Base-by-base conservation (phyloP, 2,113 vertebrate genomes). In the Scomber scombrus region DNA sequence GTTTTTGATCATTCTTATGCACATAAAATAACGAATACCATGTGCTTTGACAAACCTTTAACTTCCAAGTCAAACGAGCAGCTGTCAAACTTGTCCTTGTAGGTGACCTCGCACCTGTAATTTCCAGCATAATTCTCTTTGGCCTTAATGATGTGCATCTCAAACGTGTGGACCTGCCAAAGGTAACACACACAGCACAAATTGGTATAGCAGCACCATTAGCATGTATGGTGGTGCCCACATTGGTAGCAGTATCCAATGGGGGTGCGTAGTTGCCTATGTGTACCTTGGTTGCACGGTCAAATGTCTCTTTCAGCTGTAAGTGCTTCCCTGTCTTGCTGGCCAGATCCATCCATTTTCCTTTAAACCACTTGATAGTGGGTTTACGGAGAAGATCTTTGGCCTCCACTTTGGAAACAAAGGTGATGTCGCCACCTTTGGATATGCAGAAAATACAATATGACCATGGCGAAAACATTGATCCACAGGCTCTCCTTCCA, bases 341-440 rank as follows among this genome's bases (percentile, higher is more conserved):
- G 81, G 98, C 98, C 78, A 99, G 91, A 78, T 99, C 98, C 98
- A 99, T 98, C 98, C 98, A 99, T 93, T 99, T 99, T 4, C 98
- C 98, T 92, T 99, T 99, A 82, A 99, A 97, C 98, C 98, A 99
- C 71, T 99, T 99, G 51, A 98, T 52, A 0, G 96, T 96, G 52
- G 98, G 98, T 89, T 99, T 99, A 49, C 97, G 95, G 26, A 99
- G 96, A 77, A 99, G 96, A 81, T 99, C 98, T 94, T 99, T 97
- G 45, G 96, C 97, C 94, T 99, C 97, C 72, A 99, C 97, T 93
- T 98, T 99, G 77, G 97, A 97, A 85, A 96, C 86, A 84, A 99
- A 99, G 70, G 94, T 96, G 81, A 98, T 97, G 87, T 97, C 97
- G 62, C 87, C 97, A 60, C 98, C 98, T 99, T 86, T 40, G 74